Evolutionary conservation across 2,113 vertebrate genomes (phyloP).

Genomic region (Atlantisia rogersi): DNA sequence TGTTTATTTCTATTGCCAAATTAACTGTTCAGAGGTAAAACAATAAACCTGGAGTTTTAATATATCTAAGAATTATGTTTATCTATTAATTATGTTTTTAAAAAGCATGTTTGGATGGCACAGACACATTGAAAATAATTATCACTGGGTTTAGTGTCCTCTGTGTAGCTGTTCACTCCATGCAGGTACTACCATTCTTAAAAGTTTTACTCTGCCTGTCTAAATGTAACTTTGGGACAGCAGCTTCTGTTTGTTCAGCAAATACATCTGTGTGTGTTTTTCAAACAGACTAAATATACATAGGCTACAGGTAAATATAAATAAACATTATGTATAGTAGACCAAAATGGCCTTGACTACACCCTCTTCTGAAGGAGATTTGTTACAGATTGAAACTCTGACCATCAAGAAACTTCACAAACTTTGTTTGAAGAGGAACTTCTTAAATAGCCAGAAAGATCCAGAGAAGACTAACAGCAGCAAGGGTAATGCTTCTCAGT

Average conservation of each 20-base stretch:
- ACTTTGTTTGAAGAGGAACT: not conserved
- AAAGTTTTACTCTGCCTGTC: not conserved
- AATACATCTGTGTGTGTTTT: not conserved
- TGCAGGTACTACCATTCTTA: not conserved
- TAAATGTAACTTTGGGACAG: not conserved
- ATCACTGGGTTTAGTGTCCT: not conserved
- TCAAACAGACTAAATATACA: not conserved
- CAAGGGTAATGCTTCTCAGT: not conserved
- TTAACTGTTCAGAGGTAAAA: not conserved
- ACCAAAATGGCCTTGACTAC: not conserved
- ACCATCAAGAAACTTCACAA: not conserved
- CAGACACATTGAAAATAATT: not conserved
- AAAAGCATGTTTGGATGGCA: not conserved
- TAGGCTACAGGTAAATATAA: constrained; percentile 21
- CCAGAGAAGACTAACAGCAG: not conserved
- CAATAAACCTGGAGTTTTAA: not conserved
- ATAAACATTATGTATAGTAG: not conserved
- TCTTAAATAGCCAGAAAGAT: not conserved
- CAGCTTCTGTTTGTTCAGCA: not conserved
- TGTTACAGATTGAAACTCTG: not conserved
- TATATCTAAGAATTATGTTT: not conserved
- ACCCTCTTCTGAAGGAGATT: not conserved
- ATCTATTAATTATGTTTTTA: not conserved
- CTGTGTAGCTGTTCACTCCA: not conserved
- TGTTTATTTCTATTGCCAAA: not conserved